Evolutionary conservation across 2,113 vertebrate genomes (phyloP).

Genomic region (Tor tambroides): DNA sequence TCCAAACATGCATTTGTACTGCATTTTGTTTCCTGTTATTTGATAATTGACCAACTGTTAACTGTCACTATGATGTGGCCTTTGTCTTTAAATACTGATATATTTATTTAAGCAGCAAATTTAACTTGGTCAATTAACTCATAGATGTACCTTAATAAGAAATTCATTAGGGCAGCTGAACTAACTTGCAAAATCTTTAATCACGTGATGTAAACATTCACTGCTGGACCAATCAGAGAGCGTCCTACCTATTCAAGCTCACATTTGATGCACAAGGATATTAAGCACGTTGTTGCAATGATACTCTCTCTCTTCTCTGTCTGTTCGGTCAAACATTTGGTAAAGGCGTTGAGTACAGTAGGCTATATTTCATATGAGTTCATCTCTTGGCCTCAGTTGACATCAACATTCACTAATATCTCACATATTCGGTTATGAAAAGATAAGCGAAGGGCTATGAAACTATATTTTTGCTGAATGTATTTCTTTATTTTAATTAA

Average conservation of each 20-base stretch:
- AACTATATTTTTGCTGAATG: neutral
- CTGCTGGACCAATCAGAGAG: neutral
- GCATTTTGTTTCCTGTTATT: neutral
- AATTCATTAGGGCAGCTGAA: neutral
- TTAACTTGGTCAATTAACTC: too few species aligned
- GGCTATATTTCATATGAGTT: neutral
- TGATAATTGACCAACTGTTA: neutral
- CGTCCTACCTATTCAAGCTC: neutral
- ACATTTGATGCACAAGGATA: neutral
- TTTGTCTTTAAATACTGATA: neutral
- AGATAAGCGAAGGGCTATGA: neutral
- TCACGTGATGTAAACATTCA: conserved; percentile 1
- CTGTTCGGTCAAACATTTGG: neutral
- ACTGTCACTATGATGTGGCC: neutral
- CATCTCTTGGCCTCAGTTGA: neutral
- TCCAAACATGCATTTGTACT: neutral
- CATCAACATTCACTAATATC: neutral
- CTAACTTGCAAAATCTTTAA: neutral
- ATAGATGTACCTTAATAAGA: neutral
- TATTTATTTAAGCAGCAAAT: too few species aligned
- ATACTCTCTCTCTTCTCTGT: too few species aligned
- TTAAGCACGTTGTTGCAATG: too few species aligned
- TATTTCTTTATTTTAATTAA: neutral
- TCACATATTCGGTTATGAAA: neutral
- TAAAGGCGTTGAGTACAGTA: neutral